Base-by-base conservation (phyloP, 1,140 invertebrate genomes). In the Trichonephila inaurata region DNA sequence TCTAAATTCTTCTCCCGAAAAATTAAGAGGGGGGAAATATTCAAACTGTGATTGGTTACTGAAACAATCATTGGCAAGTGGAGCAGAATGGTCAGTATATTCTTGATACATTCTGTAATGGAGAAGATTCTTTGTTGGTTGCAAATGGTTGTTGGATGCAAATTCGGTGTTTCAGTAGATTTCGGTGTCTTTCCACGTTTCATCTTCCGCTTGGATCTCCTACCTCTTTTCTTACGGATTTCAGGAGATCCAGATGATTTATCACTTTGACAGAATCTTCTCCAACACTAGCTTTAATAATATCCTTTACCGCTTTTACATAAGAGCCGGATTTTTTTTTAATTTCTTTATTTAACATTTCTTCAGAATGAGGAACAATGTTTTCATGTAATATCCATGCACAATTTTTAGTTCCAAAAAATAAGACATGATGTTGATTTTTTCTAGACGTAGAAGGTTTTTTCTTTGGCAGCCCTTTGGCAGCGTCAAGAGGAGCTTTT, bases 331-430 rank as follows among this genome's bases (percentile, higher is more conserved):
- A 66, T n/a, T 66, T 66, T 66, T 24, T 66, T 19, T 66, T 66
- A 24, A 1, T 66, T 7, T 8, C 7, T 14, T n/a, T n/a, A 66
- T 24, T 21, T 24, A 66, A 10, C 64, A 66, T 66, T 66, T 66
- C 64, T 66, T 97, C 96, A 62, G 61, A 62, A 95, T 99, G 99
- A 0, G 97, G 97, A 95, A 98, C 98, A 33, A 99, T 97, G 95
- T 97, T 97, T 81, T 97, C 96, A 94, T 98, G 93, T 0, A 33
- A 44, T 58, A 95, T 94, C 93, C 94, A 95, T 19, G 94, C 94
- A 91, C 98, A 99, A 96, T 99, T 98, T 95, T 98, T 97, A 60
- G 97, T 97, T 86, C 98, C 98, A 96, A 98, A 99, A 96, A 99
- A 99, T 96, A 97, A 99, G 94, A 99, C 64, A 8, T 66, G 24